phyloP scores from a whole-genome alignment of 2,113 vertebrate genomes.

The Naja naja region DNA sequence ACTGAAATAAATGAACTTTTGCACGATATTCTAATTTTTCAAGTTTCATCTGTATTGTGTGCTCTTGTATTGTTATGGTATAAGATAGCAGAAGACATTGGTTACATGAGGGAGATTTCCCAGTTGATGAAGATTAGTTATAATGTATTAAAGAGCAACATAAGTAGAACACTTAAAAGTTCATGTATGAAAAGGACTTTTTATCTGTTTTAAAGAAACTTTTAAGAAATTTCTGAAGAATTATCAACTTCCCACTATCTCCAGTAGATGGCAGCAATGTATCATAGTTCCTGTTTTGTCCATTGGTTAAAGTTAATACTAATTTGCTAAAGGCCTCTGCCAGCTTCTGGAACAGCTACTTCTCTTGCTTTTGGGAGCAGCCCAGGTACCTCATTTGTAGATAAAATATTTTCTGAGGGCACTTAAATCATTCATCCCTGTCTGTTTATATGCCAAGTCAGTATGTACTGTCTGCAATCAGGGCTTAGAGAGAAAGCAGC shows the following conservation, averaged over 20 bases:
- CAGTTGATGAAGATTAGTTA: not conserved
- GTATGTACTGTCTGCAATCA: not conserved
- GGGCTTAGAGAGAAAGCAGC: not conserved
- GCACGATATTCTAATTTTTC: too few species aligned
- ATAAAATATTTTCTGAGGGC: not conserved
- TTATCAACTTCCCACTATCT: not conserved
- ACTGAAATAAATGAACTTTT: too few species aligned
- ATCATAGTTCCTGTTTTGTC: not conserved
- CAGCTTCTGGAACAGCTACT: not conserved
- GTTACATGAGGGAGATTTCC: not conserved
- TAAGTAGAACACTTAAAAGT: not conserved
- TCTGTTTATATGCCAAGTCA: not conserved
- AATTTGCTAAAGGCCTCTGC: not conserved
- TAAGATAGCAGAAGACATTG: not conserved
- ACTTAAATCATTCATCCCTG: not conserved
- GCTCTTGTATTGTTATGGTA: too few species aligned
- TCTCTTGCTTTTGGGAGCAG: not conserved
- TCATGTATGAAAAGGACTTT: not conserved
- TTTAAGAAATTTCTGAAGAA: not conserved
- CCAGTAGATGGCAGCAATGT: slow-evolving; percentile 5
- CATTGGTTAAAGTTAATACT: not conserved
- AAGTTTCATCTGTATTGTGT: too few species aligned
- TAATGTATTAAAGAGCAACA: not conserved
- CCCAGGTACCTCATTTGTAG: not conserved
- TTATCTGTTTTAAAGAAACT: not conserved